phyloP scores from a whole-genome alignment of 2,888 invertebrate species.

The Parnassius glacialis region DNA sequence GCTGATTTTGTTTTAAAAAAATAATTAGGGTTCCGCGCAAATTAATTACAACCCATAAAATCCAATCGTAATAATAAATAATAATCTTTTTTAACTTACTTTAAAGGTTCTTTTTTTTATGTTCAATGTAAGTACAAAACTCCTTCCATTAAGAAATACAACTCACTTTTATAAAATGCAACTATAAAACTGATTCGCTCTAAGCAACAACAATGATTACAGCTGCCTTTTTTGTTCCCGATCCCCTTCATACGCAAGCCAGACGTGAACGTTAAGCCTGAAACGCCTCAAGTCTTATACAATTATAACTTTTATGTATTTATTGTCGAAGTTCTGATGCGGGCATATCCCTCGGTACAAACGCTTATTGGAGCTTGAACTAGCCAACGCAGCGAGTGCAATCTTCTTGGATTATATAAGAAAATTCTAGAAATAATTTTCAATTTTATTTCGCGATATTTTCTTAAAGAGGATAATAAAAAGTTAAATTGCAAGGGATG shows the following conservation, averaged over 20 bases:
- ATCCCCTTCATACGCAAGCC: conserved; percentile 1
- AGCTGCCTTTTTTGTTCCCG: neutral
- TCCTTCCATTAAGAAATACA: neutral
- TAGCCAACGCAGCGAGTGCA: conserved; percentile 9
- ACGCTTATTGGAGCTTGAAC: neutral
- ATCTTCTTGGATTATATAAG: conserved; percentile 16
- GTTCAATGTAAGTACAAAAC: too few species aligned
- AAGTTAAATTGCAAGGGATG: too few species aligned
- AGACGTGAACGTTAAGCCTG: conserved; percentile 14
- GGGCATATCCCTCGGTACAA: conserved; percentile 3
- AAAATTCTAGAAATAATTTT: conserved; percentile 1
- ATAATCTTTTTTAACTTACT: too few species aligned
- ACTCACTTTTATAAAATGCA: neutral
- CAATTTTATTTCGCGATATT: neutral
- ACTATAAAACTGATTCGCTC: neutral
- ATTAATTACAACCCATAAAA: too few species aligned
- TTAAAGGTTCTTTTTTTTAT: too few species aligned
- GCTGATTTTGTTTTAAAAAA: too few species aligned
- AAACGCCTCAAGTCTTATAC: conserved; percentile 11
- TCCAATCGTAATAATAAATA: too few species aligned
- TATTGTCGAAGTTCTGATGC: conserved; percentile 20
- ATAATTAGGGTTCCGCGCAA: too few species aligned
- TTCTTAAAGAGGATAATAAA: neutral
- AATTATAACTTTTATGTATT: conserved; percentile 24
- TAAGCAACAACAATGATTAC: conserved; percentile 4